phyloP scores from a whole-genome alignment of 1,140 invertebrate genomes.

The Zaprionus nigranus region DNA sequence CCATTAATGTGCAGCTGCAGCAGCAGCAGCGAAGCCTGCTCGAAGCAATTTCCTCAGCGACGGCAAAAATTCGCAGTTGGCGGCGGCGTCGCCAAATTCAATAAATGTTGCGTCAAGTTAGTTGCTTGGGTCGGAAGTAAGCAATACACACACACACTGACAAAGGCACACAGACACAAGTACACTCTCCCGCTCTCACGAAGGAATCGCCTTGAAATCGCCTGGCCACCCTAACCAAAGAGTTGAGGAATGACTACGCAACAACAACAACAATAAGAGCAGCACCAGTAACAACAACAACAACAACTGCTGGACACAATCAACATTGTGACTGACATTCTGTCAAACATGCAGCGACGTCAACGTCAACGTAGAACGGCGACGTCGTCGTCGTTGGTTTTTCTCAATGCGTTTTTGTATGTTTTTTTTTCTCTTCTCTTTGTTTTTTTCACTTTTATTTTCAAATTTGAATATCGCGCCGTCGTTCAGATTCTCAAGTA shows the following conservation, averaged over 20 bases:
- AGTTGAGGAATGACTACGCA: slow-evolving; percentile 15
- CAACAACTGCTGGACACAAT: slow-evolving; percentile 24
- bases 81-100: slow-evolving; percentile 53
- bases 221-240: slow-evolving; percentile 39
- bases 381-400: slow-evolving; percentile 30
- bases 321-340: slow-evolving; percentile 71
- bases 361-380: slow-evolving; percentile 53
- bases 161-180: background rate
- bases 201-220: slow-evolving; percentile 31
- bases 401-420: slow-evolving; percentile 42
- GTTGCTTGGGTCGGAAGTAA: slow-evolving; percentile 14
- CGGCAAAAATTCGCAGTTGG: background rate
- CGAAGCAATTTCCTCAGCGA: slow-evolving; percentile 22
- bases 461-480: slow-evolving; percentile 72
- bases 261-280: slow-evolving; percentile 13
- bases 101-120: slow-evolving; percentile 65
- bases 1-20: slow-evolving; percentile 25
- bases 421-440: slow-evolving; percentile 35
- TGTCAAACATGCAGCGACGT: slow-evolving; percentile 74
- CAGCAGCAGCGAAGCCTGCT: slow-evolving; percentile 5
- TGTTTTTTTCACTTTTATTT: slow-evolving; percentile 74
- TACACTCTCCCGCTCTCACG: slow-evolving; percentile 2
- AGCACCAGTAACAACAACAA: slow-evolving; percentile 10
- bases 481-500: slow-evolving; percentile 71
- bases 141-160: slow-evolving; percentile 2